A percentile compares a stretch with the other conserved stretches of the same genome.
Conservation (phyloP, 2,797 vertebrate species). For the Presbytis comata region DNA sequence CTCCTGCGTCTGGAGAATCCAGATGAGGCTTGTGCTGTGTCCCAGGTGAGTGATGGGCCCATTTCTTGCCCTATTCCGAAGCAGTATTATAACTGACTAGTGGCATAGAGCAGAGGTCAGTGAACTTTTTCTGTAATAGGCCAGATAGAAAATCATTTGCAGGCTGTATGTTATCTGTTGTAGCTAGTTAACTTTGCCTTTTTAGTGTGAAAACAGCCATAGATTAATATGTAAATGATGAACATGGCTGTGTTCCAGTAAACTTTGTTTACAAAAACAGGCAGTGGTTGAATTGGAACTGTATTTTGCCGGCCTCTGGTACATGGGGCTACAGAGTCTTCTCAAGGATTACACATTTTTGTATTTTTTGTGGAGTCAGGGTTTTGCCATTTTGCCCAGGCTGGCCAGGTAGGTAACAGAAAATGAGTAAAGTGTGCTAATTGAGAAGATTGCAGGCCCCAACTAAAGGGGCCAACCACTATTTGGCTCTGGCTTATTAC, state of each 20-base stretch:
- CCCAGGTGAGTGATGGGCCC: constrained; percentile 89
- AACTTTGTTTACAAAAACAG: neutral
- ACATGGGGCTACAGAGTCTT: neutral
- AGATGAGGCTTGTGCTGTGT: constrained; percentile 98
- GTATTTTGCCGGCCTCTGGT: neutral
- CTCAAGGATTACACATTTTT: neutral
- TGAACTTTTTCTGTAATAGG: neutral
- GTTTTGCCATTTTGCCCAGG: too few species aligned
- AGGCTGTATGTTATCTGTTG: neutral
- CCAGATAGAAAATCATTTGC: neutral
- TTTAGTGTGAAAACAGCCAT: neutral
- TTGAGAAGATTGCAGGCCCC: neutral
- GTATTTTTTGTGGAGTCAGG: too few species aligned
- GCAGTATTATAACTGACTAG: neutral
- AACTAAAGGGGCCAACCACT: neutral
- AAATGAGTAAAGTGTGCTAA: neutral
- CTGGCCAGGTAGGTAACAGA: neutral
- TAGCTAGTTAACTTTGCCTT: neutral
- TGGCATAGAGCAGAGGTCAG: neutral
- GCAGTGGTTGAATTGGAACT: neutral
- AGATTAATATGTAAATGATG: neutral
- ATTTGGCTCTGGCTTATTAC: neutral
- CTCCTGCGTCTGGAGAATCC: constrained; percentile 97
- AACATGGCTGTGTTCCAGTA: neutral
- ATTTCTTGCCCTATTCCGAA: neutral